phyloP scores from a whole-genome alignment of 1,140 invertebrate species.

The Temnothorax longispinosus region DNA sequence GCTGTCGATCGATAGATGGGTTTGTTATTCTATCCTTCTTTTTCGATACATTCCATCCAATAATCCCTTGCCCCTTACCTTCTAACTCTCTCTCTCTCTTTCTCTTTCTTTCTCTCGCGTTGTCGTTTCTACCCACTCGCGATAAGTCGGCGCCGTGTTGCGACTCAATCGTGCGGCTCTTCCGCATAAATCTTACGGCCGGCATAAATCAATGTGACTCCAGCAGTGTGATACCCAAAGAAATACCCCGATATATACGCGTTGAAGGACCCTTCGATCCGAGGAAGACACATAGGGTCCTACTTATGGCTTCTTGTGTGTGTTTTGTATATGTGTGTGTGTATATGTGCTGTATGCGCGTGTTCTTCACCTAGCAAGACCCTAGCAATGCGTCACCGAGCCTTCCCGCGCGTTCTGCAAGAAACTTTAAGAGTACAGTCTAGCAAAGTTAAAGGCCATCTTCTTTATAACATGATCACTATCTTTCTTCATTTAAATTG shows the following conservation, averaged over 20 bases:
- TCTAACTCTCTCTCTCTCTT: background rate
- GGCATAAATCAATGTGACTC: constrained; percentile 85
- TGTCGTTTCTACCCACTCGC: constrained; percentile 84
- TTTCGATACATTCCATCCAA: constrained; percentile 48
- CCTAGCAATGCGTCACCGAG: constrained; percentile 77
- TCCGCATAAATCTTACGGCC: constrained; percentile 83
- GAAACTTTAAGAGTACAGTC: constrained; percentile 36
- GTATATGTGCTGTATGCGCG: constrained; percentile 16
- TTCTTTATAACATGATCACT: background rate
- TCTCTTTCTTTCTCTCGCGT: constrained; percentile 57
- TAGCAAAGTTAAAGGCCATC: background rate
- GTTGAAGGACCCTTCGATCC: constrained; percentile 83
- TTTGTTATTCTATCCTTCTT: constrained; percentile 14
- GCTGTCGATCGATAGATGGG: constrained; percentile 76
- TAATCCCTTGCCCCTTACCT: constrained; percentile 6
- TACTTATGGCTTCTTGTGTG: constrained; percentile 76
- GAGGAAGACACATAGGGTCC: constrained; percentile 81
- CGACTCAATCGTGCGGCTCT: constrained; percentile 85
- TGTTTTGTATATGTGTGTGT: background rate
- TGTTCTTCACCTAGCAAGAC: constrained; percentile 74
- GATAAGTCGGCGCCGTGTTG: constrained; percentile 85
- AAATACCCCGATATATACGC: constrained; percentile 73
- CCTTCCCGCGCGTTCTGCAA: constrained; percentile 40
- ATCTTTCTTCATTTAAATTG: constrained; percentile 10
- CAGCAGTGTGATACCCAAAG: constrained; percentile 82